Evolutionary conservation across 1,140 invertebrate species (phyloP).

Genomic region (Nilaparvata lugens): DNA sequence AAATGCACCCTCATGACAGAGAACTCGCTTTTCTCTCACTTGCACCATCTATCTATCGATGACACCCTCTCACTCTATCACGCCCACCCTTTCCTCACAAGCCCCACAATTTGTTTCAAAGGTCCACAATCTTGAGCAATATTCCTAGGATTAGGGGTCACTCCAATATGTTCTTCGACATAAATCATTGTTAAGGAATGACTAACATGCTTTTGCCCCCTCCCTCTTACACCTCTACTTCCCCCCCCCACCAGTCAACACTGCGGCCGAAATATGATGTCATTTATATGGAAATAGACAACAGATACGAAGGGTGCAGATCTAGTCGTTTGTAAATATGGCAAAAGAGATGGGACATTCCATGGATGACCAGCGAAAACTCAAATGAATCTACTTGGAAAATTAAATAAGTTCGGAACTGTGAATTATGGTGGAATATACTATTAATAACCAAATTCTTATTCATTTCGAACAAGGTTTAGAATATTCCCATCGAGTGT

Average conservation of each 20-base stretch:
- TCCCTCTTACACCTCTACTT: not conserved
- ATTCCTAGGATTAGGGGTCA: slow-evolving; percentile 2
- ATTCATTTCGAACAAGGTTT: no score
- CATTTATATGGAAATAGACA: slow-evolving; percentile 24
- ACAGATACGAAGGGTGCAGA: not conserved
- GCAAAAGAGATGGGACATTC: slow-evolving; percentile 17
- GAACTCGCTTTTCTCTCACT: not conserved
- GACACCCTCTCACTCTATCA: not conserved
- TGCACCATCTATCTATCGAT: not conserved
- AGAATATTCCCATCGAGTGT: no score
- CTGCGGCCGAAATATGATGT: slow-evolving; percentile 19
- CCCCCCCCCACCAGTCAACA: slow-evolving; percentile 4
- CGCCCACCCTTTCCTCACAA: not conserved
- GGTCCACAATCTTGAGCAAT: slow-evolving; percentile 5
- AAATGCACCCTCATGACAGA: no score
- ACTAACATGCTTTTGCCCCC: not conserved
- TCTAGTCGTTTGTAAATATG: slow-evolving; percentile 22
- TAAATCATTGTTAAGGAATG: slow-evolving; percentile 4
- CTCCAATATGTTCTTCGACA: slow-evolving; percentile 3
- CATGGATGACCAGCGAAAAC: not conserved
- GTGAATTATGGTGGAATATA: no score
- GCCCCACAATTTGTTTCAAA: not conserved
- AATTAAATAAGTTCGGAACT: no score
- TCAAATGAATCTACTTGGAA: no score
- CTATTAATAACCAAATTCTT: no score